A percentile compares a stretch with the other conserved stretches of the same genome.
Evolutionary conservation across 2,797 vertebrate species (phyloP).

Genomic region (Centroberyx gerrardi): DNA sequence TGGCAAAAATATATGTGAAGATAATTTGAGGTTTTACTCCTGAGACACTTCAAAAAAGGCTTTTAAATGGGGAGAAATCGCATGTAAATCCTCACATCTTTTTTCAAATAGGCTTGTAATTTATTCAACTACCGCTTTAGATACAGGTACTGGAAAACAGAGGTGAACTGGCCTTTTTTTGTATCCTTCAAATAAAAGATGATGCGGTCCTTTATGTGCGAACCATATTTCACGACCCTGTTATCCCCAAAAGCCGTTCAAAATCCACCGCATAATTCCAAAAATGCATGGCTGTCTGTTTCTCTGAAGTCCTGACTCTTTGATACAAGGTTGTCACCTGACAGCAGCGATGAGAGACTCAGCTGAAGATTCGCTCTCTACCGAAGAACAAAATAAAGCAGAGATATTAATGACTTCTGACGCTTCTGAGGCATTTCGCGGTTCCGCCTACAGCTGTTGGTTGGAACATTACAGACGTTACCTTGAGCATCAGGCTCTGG

Average conservation of each 20-base stretch:
- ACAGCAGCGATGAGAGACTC: constrained; percentile 35
- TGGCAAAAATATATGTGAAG: background rate
- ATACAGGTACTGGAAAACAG: too few species aligned
- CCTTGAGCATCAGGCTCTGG: constrained; percentile 49
- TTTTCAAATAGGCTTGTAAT: too few species aligned
- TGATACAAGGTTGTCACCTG: constrained; percentile 37
- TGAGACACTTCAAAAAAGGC: background rate
- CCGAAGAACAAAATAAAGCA: constrained; percentile 39
- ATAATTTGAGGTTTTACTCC: background rate
- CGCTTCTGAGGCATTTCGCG: constrained; percentile 37
- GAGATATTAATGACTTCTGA: constrained; percentile 56
- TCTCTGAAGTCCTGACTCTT: constrained; percentile 41
- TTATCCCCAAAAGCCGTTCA: constrained; percentile 19
- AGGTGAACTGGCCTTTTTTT: background rate
- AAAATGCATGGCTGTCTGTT: constrained; percentile 28
- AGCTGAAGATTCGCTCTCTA: constrained; percentile 40
- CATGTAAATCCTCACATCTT: too few species aligned
- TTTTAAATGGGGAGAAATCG: background rate
- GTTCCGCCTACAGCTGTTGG: constrained; percentile 35
- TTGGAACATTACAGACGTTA: constrained; percentile 56
- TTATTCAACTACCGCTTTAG: too few species aligned
- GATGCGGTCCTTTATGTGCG: constrained; percentile 14
- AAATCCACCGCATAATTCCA: constrained; percentile 40
- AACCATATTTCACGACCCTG: constrained; percentile 25
- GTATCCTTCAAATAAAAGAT: constrained; percentile 8